Conservation (phyloP, 2,797 vertebrate species). For the Poecilia gillii region DNA sequence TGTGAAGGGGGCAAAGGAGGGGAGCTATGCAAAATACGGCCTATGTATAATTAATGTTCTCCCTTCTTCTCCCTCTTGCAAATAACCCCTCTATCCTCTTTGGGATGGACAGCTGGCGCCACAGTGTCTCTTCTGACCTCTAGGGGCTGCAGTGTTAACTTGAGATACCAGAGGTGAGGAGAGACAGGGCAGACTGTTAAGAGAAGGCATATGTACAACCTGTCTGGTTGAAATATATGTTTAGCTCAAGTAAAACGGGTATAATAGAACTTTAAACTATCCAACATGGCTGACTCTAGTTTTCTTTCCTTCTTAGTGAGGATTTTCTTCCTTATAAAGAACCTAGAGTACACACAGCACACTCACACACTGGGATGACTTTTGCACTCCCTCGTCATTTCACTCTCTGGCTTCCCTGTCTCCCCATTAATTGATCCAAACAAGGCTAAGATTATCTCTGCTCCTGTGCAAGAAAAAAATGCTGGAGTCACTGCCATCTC, state of each 20-base stretch:
- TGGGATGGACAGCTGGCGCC: slow-evolving; percentile 75
- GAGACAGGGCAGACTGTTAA: slow-evolving; percentile 23
- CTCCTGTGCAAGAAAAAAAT: slow-evolving; percentile 58
- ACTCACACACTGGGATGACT: slow-evolving; percentile 34
- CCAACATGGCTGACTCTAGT: not conserved
- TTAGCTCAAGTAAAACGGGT: not conserved
- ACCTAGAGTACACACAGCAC: slow-evolving; percentile 6
- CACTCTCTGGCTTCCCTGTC: slow-evolving; percentile 54
- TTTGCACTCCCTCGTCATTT: slow-evolving; percentile 42
- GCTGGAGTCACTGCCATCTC: slow-evolving; percentile 56
- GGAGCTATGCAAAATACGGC: slow-evolving; percentile 74
- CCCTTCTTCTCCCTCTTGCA: slow-evolving; percentile 5
- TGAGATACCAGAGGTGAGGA: slow-evolving; percentile 49
- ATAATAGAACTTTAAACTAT: not conserved
- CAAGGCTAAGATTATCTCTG: slow-evolving; percentile 61
- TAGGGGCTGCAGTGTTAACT: slow-evolving; percentile 64
- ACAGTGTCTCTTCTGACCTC: slow-evolving; percentile 72
- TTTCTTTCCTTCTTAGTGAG: not conserved
- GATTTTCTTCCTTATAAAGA: slow-evolving; percentile 8
- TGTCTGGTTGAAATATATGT: not conserved
- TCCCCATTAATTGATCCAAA: slow-evolving; percentile 70
- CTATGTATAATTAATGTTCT: slow-evolving; percentile 80
- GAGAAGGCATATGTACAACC: not conserved
- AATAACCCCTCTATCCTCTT: slow-evolving; percentile 46
- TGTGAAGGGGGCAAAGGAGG: slow-evolving; percentile 58